phyloP scores from a whole-genome alignment of 2,888 invertebrate species.

The Flabesymbios commensalis region DNA sequence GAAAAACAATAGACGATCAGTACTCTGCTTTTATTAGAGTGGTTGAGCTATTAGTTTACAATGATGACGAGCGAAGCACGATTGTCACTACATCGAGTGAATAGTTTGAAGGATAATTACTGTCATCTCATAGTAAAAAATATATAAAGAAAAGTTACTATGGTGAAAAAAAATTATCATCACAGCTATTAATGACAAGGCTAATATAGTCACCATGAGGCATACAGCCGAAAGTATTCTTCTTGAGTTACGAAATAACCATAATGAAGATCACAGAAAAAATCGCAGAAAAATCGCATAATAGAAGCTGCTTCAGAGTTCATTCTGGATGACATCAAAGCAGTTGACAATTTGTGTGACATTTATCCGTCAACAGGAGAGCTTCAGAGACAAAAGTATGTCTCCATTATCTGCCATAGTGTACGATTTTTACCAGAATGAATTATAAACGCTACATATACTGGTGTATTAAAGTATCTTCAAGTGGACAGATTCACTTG shows the following conservation, averaged over 20 bases:
- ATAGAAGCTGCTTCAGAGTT: constrained; percentile 36
- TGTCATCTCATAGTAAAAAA: constrained; percentile 12
- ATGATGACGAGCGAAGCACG: constrained; percentile 14
- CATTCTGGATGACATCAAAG: constrained; percentile 37
- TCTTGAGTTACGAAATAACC: no score
- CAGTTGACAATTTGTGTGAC: constrained; percentile 9
- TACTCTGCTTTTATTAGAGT: constrained; percentile 10
- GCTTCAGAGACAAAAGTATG: constrained; percentile 13
- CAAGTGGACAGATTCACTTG: constrained; percentile 37
- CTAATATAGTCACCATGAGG: constrained; percentile 34
- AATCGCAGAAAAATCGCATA: no score
- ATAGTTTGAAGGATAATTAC: background rate
- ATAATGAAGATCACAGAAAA: constrained; percentile 20
- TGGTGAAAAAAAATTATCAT: constrained; percentile 27
- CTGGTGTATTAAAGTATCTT: constrained; percentile 22
- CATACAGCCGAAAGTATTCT: constrained; percentile 26
- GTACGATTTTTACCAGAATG: constrained; percentile 18
- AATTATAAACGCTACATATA: constrained; percentile 14
- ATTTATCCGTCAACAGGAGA: constrained; percentile 5
- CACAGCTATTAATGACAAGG: constrained; percentile 28
- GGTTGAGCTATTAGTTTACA: background rate
- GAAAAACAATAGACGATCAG: no score
- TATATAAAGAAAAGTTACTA: constrained; percentile 32
- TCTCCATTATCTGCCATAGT: constrained; percentile 16
- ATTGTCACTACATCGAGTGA: no score